Conservation (phyloP, 2,797 vertebrate species). For the Picus viridis region DNA sequence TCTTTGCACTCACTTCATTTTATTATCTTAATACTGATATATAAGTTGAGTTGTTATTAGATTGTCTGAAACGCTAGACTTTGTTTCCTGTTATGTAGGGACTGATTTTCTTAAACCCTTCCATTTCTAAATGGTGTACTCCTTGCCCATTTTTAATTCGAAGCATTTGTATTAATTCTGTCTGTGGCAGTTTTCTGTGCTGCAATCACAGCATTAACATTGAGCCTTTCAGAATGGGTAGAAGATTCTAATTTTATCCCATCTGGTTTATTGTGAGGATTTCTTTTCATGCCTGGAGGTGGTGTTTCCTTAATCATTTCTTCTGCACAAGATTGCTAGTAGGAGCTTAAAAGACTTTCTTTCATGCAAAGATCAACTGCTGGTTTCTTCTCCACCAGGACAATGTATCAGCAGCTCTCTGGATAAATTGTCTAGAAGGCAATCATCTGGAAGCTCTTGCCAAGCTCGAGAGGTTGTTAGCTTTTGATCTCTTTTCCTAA, state of each 20-base stretch:
- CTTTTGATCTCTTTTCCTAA: constrained; percentile 58
- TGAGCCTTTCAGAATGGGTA: constrained; percentile 69
- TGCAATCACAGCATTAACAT: constrained; percentile 67
- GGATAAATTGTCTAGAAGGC: constrained; percentile 65
- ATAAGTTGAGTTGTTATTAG: neutral
- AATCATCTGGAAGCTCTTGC: constrained; percentile 47
- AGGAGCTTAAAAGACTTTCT: constrained; percentile 50
- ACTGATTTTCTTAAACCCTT: constrained; percentile 4
- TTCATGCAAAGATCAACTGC: constrained; percentile 57
- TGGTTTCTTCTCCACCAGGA: constrained; percentile 45
- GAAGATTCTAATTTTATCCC: constrained; percentile 68
- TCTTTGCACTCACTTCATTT: neutral
- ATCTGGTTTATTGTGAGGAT: constrained; percentile 66
- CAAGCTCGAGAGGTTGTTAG: constrained; percentile 19
- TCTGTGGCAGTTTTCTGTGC: constrained; percentile 38
- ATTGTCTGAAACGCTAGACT: neutral
- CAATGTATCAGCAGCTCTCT: constrained; percentile 44
- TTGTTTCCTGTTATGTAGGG: constrained; percentile 2
- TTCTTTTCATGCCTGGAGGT: constrained; percentile 40
- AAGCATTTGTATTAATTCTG: constrained; percentile 58
- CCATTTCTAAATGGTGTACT: constrained; percentile 25
- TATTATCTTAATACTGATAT: neutral
- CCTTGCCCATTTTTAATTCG: constrained; percentile 62
- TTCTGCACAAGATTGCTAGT: constrained; percentile 48
- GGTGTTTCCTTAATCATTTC: constrained; percentile 64